These are phyloP conservation scores for Carassius gibelio DNA, from an alignment of 2,113 vertebrate genomes.

Conservation along the genomic window DNA sequence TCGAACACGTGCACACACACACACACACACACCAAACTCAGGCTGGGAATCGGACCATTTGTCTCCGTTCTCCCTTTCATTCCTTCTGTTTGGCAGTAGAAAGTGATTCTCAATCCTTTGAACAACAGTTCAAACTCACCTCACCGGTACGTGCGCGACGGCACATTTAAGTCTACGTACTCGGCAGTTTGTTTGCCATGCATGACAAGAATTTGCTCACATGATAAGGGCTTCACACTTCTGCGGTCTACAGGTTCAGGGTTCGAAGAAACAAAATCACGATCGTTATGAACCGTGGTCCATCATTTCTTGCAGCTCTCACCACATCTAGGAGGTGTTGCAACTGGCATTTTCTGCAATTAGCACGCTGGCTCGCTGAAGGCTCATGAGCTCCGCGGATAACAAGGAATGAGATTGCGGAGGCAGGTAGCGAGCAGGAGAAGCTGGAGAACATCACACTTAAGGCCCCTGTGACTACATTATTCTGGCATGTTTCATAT, in stretches of 20 bases:
- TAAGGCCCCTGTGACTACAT: conserved; percentile 14
- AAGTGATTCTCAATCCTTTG: not conserved
- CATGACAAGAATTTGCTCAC: not conserved
- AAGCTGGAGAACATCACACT: conserved; percentile 38
- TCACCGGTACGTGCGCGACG: not conserved
- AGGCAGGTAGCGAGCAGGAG: conserved; percentile 29
- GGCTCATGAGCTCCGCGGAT: conserved; percentile 40
- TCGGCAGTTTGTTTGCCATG: conserved; percentile 5
- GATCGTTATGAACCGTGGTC: not conserved
- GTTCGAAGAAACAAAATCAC: not conserved
- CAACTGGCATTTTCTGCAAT: conserved; percentile 62
- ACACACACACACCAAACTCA: conserved; percentile 28
- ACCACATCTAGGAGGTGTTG: conserved; percentile 55
- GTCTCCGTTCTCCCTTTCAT: conserved; percentile 48
- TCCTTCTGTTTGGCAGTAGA: conserved; percentile 37
- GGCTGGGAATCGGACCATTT: not conserved
- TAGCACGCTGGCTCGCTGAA: conserved; percentile 53
- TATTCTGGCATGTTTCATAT: conserved; percentile 9
- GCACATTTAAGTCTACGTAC: not conserved
- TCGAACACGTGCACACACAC: conserved; percentile 20
- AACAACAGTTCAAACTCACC: conserved; percentile 17
- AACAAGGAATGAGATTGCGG: conserved; percentile 38
- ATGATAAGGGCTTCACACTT: conserved; percentile 20
- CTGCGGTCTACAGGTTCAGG: conserved; percentile 46
- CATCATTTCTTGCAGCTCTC: conserved; percentile 51